A percentile compares a stretch with the other conserved stretches of the same genome.
Conservation (phyloP, 2,113 vertebrate genomes). For the Kryptolebias marmoratus region DNA sequence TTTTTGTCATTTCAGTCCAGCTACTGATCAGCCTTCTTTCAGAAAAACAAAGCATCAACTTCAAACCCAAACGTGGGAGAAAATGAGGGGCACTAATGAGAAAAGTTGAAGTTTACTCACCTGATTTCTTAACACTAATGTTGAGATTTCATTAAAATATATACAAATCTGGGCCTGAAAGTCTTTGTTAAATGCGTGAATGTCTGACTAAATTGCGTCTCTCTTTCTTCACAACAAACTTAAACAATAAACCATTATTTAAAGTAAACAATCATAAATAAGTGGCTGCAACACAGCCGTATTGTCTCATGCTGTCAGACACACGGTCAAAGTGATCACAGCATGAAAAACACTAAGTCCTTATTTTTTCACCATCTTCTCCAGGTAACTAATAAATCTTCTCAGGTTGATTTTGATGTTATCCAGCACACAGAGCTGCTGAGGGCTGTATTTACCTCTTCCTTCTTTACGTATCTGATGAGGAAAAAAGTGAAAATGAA, state of each 20-base stretch:
- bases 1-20: too few species aligned
- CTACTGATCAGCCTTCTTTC: not conserved
- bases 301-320: constrained; percentile 1
- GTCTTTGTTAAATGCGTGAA: not conserved
- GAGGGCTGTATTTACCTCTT: constrained; percentile 84
- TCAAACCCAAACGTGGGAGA: too few species aligned
- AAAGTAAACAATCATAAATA: constrained; percentile 66
- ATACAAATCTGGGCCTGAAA: not conserved
- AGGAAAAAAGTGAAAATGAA: not conserved
- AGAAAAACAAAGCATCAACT: not conserved
- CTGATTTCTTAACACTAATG: constrained; percentile 6
- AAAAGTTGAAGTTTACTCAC: not conserved
- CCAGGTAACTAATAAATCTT: constrained; percentile 93
- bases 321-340: not conserved
- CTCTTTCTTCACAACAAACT: too few species aligned
- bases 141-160: not conserved
- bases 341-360: not conserved
- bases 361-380: constrained; percentile 83
- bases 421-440: constrained; percentile 94
- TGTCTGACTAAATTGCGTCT: too few species aligned
- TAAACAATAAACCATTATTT: constrained; percentile 31
- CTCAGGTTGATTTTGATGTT: constrained; percentile 95
- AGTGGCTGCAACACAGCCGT: constrained; percentile 36
- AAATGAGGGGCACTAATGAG: not conserved
- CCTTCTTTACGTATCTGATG: constrained; percentile 93